These are phyloP conservation scores for Arenaria interpres DNA, from an alignment of 2,113 vertebrate genomes.

Conservation along the genomic window DNA sequence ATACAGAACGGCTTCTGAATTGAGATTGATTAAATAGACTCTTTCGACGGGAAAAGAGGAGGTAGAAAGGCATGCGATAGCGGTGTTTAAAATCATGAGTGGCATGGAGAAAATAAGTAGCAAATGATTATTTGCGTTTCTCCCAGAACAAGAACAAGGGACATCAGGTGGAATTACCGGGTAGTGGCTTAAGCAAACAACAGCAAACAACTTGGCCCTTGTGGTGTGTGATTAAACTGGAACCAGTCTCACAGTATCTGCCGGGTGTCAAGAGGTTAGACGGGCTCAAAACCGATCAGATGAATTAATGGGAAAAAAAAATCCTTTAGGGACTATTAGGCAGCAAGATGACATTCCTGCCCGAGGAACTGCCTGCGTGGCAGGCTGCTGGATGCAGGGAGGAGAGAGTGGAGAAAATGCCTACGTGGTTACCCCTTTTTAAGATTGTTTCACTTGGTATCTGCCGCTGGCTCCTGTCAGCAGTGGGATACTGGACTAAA, in stretches of 20 bases:
- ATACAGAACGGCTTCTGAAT: background rate
- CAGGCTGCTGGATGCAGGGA: background rate
- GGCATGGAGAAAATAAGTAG: constrained; percentile 46
- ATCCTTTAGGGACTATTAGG: background rate
- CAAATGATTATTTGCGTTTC: constrained; percentile 40
- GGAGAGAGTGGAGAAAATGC: background rate
- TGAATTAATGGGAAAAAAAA: background rate
- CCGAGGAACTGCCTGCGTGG: background rate
- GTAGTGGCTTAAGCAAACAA: constrained; percentile 14
- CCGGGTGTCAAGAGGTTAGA: background rate
- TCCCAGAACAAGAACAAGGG: background rate
- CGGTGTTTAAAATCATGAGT: constrained; percentile 20
- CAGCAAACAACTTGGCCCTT: background rate
- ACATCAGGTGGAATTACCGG: background rate
- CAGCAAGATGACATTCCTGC: background rate
- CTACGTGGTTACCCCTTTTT: background rate
- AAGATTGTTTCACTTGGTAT: background rate
- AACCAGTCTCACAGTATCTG: background rate
- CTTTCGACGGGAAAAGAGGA: background rate
- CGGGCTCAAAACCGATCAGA: background rate
- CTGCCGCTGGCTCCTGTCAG: background rate
- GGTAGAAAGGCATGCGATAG: background rate
- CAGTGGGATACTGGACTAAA: background rate
- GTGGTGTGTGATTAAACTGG: background rate
- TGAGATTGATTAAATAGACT: constrained; percentile 59